Evolutionary conservation across 1,140 invertebrate species (phyloP).

Genomic region (Atta colombica): DNA sequence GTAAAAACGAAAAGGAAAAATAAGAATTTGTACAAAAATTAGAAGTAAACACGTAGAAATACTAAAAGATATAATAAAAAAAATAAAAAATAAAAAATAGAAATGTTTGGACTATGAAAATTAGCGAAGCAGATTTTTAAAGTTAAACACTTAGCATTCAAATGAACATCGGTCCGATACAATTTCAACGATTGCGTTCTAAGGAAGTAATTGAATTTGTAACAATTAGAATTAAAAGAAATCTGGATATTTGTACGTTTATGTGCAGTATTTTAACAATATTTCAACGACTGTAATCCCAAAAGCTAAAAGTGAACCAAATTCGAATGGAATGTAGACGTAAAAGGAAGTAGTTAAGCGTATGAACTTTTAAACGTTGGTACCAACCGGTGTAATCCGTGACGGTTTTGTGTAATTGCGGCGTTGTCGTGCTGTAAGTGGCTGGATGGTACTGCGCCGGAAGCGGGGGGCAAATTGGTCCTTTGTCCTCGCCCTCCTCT

Average conservation of each 20-base stretch:
- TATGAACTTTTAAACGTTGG: conserved; percentile 17
- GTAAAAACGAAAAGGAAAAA: background rate
- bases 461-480: conserved; percentile 85
- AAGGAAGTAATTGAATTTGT: background rate
- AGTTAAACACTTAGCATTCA: background rate
- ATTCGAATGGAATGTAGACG: background rate
- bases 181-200: background rate
- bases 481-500: conserved; percentile 80
- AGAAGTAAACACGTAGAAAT: background rate
- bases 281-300: background rate
- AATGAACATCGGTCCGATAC: background rate
- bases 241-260: background rate
- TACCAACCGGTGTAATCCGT: conserved; percentile 81
- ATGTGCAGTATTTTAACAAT: background rate
- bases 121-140: background rate
- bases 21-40: background rate
- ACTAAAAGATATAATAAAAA: background rate
- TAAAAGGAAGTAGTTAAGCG: background rate
- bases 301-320: background rate
- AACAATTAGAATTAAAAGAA: conserved; percentile 11
- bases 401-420: conserved; percentile 84
- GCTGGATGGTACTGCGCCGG: conserved; percentile 83
- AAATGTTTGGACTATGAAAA: background rate
- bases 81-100: background rate
- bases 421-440: conserved; percentile 82